These are phyloP conservation scores for Epinephelus coioides DNA, from an alignment of 2,797 vertebrate genomes.

Conservation along the genomic window DNA sequence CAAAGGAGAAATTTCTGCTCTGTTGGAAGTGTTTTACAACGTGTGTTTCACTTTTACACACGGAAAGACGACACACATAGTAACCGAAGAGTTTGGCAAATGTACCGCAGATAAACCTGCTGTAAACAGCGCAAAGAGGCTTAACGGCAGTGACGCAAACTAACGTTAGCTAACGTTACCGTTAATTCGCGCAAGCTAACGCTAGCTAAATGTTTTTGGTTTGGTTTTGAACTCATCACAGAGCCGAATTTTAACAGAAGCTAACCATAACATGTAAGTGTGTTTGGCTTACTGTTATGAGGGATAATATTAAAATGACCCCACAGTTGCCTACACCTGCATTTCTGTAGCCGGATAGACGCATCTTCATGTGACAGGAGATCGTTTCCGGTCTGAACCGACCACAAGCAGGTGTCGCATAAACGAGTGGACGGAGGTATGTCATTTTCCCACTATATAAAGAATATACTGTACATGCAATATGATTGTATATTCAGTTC, in stretches of 20 bases:
- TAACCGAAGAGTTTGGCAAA: no score
- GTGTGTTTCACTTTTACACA: neutral
- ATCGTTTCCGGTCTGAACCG: neutral
- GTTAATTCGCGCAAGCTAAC: neutral
- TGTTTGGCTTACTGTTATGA: neutral
- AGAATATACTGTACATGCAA: no score
- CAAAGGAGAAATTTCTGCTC: neutral
- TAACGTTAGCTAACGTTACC: neutral
- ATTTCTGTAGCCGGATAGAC: neutral
- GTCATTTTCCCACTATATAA: no score
- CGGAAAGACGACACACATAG: neutral
- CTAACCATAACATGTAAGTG: no score
- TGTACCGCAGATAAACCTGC: neutral
- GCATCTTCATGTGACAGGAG: neutral
- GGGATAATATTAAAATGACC: neutral
- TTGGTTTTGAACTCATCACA: rapidly evolving
- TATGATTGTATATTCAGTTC: no score
- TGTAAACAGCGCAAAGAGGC: neutral
- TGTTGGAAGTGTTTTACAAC: neutral
- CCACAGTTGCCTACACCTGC: neutral
- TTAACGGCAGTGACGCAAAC: no score
- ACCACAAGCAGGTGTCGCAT: neutral
- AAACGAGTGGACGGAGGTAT: neutral
- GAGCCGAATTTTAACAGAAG: neutral
- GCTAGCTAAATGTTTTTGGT: neutral